These are phyloP conservation scores for Danio tinwini DNA, from an alignment of 2,797 vertebrate species.

Conservation along the genomic window DNA sequence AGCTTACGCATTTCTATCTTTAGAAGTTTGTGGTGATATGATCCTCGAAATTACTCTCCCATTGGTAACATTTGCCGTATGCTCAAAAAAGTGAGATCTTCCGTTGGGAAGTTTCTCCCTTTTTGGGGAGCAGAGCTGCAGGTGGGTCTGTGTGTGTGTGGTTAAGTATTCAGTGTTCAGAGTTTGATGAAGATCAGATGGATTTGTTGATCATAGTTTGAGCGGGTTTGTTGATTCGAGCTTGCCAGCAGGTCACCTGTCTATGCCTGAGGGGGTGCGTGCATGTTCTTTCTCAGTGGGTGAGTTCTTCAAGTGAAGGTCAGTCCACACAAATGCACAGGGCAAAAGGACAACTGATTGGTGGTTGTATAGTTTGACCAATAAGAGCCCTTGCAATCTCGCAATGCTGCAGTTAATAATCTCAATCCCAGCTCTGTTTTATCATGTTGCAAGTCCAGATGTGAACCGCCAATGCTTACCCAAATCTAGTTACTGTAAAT, in stretches of 20 bases:
- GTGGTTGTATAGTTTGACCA: conserved; percentile 16
- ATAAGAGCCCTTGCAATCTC: conserved; percentile 10
- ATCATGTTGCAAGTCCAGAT: conserved; percentile 65
- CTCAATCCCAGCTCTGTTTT: conserved; percentile 30
- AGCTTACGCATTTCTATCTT: conserved; percentile 26
- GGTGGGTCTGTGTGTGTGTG: conserved; percentile 40
- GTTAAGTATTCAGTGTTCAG: conserved; percentile 12
- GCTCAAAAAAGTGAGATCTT: conserved; percentile 34
- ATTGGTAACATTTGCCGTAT: conserved; percentile 8
- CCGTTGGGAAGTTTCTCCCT: neutral
- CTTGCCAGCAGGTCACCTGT: conserved; percentile 61
- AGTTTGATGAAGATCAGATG: conserved; percentile 61
- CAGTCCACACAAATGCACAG: conserved; percentile 6
- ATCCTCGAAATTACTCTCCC: neutral
- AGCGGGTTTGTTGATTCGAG: conserved; percentile 33
- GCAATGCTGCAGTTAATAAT: conserved; percentile 42
- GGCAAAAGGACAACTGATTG: conserved; percentile 31
- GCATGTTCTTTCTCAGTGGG: conserved; percentile 22
- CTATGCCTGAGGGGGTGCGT: conserved; percentile 23
- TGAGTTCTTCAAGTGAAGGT: conserved; percentile 19
- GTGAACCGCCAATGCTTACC: conserved; percentile 65
- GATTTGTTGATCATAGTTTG: conserved; percentile 53
- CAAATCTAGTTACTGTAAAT: conserved; percentile 65
- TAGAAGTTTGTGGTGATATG: conserved; percentile 20
- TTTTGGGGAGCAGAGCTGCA: conserved; percentile 8